A percentile compares a stretch with the other conserved stretches of the same genome.
Evolutionary conservation across 2,797 vertebrate genomes (phyloP).

Genomic region (Kryptopterus vitreolus): DNA sequence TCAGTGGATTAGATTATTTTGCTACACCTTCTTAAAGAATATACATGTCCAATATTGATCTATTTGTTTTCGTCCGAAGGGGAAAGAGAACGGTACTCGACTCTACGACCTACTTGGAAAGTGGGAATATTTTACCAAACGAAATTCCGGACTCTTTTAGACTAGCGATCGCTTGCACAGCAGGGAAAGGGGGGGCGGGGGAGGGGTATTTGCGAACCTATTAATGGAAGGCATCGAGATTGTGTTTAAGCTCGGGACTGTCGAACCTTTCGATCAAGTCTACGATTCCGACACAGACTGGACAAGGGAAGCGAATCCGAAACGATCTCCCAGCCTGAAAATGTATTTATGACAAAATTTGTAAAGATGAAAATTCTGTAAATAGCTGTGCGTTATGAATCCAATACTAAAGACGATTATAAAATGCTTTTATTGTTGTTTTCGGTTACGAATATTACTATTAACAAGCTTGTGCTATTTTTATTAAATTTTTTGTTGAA

Average conservation of each 20-base stretch:
- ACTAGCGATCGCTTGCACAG: constrained; percentile 56
- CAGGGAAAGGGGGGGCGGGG: too few species aligned
- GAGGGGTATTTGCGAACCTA: constrained; percentile 47
- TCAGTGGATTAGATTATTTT: constrained; percentile 76
- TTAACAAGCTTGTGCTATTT: constrained; percentile 76
- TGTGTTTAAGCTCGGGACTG: constrained; percentile 71
- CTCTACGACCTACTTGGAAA: constrained; percentile 71
- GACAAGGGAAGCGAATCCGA: constrained; percentile 63
- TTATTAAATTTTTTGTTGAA: constrained; percentile 77
- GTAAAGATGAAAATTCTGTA: constrained; percentile 75
- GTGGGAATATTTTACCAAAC: constrained; percentile 67
- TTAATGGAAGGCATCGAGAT: constrained; percentile 58
- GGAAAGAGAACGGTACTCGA: constrained; percentile 76
- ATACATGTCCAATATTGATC: constrained; percentile 63
- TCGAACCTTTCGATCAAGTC: constrained; percentile 59
- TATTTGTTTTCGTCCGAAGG: constrained; percentile 64
- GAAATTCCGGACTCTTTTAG: constrained; percentile 53
- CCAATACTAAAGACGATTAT: constrained; percentile 60
- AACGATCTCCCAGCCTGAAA: constrained; percentile 82
- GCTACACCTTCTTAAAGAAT: constrained; percentile 76
- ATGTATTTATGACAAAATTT: constrained; percentile 93
- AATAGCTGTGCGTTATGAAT: constrained; percentile 80
- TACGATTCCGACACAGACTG: constrained; percentile 63
- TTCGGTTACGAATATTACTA: constrained; percentile 78
- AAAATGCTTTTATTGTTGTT: constrained; percentile 82